A percentile compares a stretch with the other conserved stretches of the same genome.
Evolutionary conservation across 2,888 invertebrate genomes (phyloP).

Genomic region (Drosophila mayaguana): DNA sequence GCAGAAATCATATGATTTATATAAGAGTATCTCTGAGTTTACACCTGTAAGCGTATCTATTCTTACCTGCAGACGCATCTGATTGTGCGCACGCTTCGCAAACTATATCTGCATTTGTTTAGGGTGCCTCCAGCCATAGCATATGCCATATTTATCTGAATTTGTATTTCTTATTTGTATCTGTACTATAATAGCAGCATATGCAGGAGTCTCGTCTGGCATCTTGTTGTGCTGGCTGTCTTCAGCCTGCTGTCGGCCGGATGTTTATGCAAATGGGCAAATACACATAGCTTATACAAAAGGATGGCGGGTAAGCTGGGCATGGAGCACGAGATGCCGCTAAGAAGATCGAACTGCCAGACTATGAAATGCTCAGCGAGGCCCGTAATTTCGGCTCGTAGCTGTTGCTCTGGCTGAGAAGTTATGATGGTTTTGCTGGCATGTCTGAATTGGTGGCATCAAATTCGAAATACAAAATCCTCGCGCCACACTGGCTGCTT

Average conservation of each 20-base stretch:
- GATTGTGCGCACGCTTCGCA: background rate
- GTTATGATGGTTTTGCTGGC: conserved; percentile 37
- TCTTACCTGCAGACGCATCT: background rate
- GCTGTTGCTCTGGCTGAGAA: conserved; percentile 15
- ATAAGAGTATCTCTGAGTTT: background rate
- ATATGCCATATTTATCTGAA: background rate
- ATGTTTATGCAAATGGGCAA: conserved; percentile 70
- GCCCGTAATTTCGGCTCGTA: conserved; percentile 48
- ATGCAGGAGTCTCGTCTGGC: conserved; percentile 4
- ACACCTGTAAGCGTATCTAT: background rate
- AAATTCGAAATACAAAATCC: conserved; percentile 62
- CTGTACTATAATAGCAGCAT: background rate
- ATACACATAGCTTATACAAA: conserved; percentile 31
- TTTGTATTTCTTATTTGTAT: conserved; percentile 11
- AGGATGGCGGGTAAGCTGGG: conserved; percentile 5
- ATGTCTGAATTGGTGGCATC: conserved; percentile 34
- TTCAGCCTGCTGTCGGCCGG: conserved; percentile 10
- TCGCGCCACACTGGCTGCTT: conserved; percentile 14
- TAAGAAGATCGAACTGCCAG: conserved; percentile 33
- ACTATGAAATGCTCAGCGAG: conserved; percentile 38
- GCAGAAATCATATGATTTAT: background rate
- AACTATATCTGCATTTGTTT: conserved; percentile 9
- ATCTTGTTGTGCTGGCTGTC: conserved; percentile 18
- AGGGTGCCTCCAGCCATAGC: background rate
- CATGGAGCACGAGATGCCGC: background rate